A percentile compares a stretch with the other conserved stretches of the same genome.
These are phyloP conservation scores for Peromyscus eremicus DNA, from an alignment of 2,797 vertebrate genomes.

Conservation along the genomic window DNA sequence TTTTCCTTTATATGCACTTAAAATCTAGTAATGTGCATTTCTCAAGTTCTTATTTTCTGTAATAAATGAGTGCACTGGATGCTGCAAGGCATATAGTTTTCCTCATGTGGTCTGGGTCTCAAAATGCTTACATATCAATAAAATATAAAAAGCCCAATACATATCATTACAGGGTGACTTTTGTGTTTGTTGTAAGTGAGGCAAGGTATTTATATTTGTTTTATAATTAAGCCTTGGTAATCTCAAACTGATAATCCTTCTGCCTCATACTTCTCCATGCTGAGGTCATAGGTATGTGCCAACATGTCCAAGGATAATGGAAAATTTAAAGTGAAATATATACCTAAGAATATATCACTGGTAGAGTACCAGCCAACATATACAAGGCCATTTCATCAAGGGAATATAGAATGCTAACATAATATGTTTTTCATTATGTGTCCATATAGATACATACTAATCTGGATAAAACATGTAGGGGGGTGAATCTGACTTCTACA, in stretches of 20 bases:
- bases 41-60: neutral
- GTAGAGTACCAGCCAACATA: neutral
- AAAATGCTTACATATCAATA: neutral
- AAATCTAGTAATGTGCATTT: conserved; percentile 13
- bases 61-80: neutral
- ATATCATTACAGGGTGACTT: neutral
- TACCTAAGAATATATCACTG: no score
- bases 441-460: neutral
- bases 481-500: neutral
- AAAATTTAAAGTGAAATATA: no score
- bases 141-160: neutral
- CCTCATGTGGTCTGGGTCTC: neutral
- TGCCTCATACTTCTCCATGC: neutral
- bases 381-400: neutral
- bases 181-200: neutral
- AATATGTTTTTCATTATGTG: no score
- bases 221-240: neutral
- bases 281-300: neutral
- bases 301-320: neutral
- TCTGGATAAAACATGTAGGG: neutral
- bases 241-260: neutral
- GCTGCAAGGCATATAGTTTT: neutral
- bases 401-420: neutral
- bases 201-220: neutral
- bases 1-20: neutral